Evolutionary conservation across 2,888 invertebrate genomes (phyloP), one percentile per base, ranked within the genome.

Genomic region (Sisyra terminalis): DNA sequence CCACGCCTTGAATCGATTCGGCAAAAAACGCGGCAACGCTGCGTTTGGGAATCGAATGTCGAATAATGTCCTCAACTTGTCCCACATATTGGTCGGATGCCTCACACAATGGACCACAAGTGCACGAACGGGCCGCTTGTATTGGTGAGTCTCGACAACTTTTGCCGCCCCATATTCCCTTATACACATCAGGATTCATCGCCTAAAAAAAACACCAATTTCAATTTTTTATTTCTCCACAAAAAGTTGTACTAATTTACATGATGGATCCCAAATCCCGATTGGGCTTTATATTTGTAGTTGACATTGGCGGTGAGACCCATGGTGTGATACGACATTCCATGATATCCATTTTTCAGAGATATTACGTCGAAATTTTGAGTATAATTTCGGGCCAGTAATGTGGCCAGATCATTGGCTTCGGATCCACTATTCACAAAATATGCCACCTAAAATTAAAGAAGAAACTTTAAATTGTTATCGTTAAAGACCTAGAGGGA

Each of bases 391-490:
- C 93, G 74, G 0, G 94, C 85, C 61, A 98, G 70, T 24, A 92
- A 58, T 49, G 88, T 69, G 0, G 97, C 97, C 45, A 98, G 65
- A 58, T 98, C 97, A 56, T 96, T 97, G 0, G 97, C 96, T 64
- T 98, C 97, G 4, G 92, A 88, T 0, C 97, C 97, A 54, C 94
- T 96, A 63, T 97, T 97, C 1, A 90, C 86, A 52, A 96, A 76
- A 57, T 92, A 94, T 2, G 87, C 85, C 17, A 86, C 82, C 86
- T 87, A 56, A 13, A 54, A 56, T 44, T 41, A 45, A 31, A 36
- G 34, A 16, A 30, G n/a, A n/a, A n/a, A n/a, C n/a, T n/a, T n/a
- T n/a, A n/a, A n/a, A n/a, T n/a, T n/a, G n/a, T n/a, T n/a, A n/a
- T n/a, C n/a, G n/a, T n/a, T n/a, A n/a, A n/a, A n/a, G n/a, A n/a